Evolutionary conservation across 2,888 invertebrate species (phyloP), one percentile per base, ranked within the genome.

Genomic region (Lagria hirta): DNA sequence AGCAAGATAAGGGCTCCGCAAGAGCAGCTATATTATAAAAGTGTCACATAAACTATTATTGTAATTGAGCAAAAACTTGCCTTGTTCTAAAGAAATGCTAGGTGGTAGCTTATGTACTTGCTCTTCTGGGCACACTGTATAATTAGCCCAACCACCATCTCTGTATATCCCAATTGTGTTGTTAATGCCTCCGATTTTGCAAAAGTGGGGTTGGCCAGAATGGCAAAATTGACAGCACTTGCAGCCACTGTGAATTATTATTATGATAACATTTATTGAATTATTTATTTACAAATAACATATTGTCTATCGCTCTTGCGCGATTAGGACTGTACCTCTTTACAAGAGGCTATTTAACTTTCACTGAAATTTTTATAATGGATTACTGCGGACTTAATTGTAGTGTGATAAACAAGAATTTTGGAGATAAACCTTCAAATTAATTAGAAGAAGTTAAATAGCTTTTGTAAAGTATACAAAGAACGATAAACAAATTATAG

Each of bases 81-180:
- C 82, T 71, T 81, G 79, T 55, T 80, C 74, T 2, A 80, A 72
- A 2, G 78, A 74, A 13, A 83, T 75, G 1, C 62, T 69, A 2
- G 76, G 75, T 1, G 81, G 79, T 13, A 83, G 45, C n/a, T 72
- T 72, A 53, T 73, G 78, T 2, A 85, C 81, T 66, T 83, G 83
- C 1, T 64, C 65, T 37, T 80, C 78, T 0, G 84, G 82, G 1
- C 77, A 78, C 10, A 73, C 29, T n/a, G 73, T 75, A 57, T 80
- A 85, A 47, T 82, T 77, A 0, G 84, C 80, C 83, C 84, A 86
- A 12, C 85, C 86, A 0, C 86, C 86, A 48, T 86, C 73, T 16
- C 65, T 69, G 63, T 69, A 81, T 33, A 86, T 82, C 0, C 86
- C 86, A 1, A 84, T 71, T 0, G 83, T 83, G 49, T 72, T 78